Conservation (phyloP, 2,888 invertebrate species). For the Idaea aversata region DNA sequence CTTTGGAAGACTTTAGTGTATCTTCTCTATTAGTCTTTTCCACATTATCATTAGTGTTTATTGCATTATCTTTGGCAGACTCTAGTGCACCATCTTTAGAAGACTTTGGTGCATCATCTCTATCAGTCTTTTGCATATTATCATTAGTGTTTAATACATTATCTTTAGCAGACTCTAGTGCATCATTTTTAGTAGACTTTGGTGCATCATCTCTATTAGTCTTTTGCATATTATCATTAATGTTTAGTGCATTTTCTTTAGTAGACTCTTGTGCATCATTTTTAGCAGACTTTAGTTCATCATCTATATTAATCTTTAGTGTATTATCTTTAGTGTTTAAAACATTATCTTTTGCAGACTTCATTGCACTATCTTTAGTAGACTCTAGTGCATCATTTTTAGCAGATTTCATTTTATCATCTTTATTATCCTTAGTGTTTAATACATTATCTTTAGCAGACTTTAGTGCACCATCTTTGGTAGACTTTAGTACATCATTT, state of each 20-base stretch:
- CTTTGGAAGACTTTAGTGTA: neutral
- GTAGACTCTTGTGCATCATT: neutral
- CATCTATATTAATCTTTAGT: neutral
- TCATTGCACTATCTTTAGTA: neutral
- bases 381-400: neutral
- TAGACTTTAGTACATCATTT: no score
- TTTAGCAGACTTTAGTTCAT: no score
- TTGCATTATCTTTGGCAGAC: neutral
- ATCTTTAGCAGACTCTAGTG: neutral
- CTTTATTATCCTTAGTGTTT: no score
- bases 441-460: no score
- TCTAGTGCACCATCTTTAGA: neutral
- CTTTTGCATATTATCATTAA: neutral
- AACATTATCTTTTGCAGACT: neutral
- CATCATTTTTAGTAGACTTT: neutral
- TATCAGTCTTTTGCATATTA: neutral
- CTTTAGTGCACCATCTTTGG: no score
- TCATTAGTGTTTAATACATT: neutral
- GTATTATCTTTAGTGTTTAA: neutral
- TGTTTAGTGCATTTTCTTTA: neutral
- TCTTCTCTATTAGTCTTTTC: neutral
- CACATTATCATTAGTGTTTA: neutral
- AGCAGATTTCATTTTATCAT: no score
- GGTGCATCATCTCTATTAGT: neutral
- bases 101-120: neutral